Evolutionary conservation across 2,797 vertebrate species (phyloP), one percentile per base, ranked within the genome.

Genomic region (Eospalax fontanierii): DNA sequence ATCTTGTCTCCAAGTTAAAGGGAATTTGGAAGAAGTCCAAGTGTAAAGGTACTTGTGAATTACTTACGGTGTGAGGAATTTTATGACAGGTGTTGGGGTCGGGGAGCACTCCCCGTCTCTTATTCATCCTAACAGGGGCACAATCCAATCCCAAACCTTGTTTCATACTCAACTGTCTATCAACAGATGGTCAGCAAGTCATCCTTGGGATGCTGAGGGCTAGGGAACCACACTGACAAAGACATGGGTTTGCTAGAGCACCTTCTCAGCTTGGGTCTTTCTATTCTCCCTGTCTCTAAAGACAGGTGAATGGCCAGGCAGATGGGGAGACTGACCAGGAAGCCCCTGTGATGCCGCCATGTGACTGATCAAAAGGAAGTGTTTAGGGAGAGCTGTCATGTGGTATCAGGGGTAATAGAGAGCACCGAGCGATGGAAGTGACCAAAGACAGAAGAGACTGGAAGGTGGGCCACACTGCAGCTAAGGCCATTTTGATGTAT

Each of bases 1-100:
- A 93, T 95, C 92, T 93, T 85, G 93, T 94, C 91, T 96, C 82
- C 80, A 97, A 95, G 96, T 97, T 93, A 96, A 96, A 96, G 71
- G 87, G 68, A 89, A 90, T 94, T 76, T 82, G 0, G 0, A 93
- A 89, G 81, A 26, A 59, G 33, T 78, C 76, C 54, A 73, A 22
- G 38, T 59, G 28, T 54, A 75, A 74, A 93, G 80, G 73, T 59
- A 38, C 38, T 43, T 8, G 61, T 40, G 93, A 87, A 73, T 35
- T 63, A 43, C 73, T 68, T 57, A 73, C 3, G 30, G 8, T 0
- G 6, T 81, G 74, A 92, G 35, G 59, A 24, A 66, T 19, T 91
- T 71, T 68, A 54, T 9, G 65, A 76, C 33, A 50, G 38, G 22
- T 7, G 6, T 5, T 54, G 57, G 50, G 28, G 43, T 22, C 8